Base-by-base conservation (phyloP, 2,888 invertebrate species). In the Ochlodes sylvanus region DNA sequence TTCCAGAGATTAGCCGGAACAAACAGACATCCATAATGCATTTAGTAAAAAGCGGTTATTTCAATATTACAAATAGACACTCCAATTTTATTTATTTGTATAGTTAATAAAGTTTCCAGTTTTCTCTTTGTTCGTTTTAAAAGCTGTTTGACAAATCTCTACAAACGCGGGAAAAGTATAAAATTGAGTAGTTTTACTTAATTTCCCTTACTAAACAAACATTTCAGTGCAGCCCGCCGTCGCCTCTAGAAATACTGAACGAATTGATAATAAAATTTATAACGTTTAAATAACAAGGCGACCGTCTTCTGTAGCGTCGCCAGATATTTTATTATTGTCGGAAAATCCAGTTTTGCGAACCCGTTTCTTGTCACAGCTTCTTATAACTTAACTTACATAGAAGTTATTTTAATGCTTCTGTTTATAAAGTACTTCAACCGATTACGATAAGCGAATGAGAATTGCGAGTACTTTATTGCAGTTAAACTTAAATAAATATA, bases 191-290 rank as follows among this genome's bases (percentile, higher is more conserved):
- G 52, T 52, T 52, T 52, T 17, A 52, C 52, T 52, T 52, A 52
- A 52, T 52, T 52, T 52, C 21, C 27, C 52, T 7, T 52, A 52
- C 7, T 52, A 52, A 52, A 52, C 52, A 52, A 52, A 52, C 14
- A 52, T 27, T 52, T 52, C 52, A 52, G 21, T 52, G 52, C 52
- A 52, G 27, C 14, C 52, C 44, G 44, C 15, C 15, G 15, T 21
- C 27, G 15, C 52, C n/a, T n/a, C n/a, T 27, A 52, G 14, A 52
- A 52, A 52, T 52, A 27, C 52, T 52, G 52, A 52, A 52, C 21
- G 21, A 52, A 52, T 52, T 52, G 7, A 27, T 52, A 52, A 52
- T 52, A 52, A 52, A 52, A 52, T 52, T 52, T 52, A 52, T 52
- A 52, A 52, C 52, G 52, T 52, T 17, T 52, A 52, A 50, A 50